Percentiles rank a stretch among this genome's conserved stretches.
Conservation (phyloP, 2,888 invertebrate genomes). For the Anticlea derivata region DNA sequence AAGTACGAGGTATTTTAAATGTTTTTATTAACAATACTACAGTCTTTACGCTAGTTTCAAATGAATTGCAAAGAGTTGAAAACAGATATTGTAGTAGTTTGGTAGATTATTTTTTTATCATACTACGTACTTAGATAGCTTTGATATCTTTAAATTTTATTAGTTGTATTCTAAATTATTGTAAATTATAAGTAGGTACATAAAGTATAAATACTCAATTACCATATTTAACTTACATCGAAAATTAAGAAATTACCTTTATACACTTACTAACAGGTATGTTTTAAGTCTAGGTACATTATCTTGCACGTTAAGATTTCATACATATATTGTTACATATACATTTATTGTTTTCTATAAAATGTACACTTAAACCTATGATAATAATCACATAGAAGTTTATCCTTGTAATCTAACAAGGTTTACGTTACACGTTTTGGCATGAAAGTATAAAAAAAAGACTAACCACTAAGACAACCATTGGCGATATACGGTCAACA, state of each 20-base stretch:
- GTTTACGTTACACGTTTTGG: slow-evolving; percentile 53
- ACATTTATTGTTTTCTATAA: slow-evolving; percentile 44
- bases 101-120: slow-evolving; percentile 57
- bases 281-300: slow-evolving; percentile 24
- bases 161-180: slow-evolving; percentile 12
- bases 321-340: slow-evolving; percentile 53
- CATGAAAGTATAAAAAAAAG: slow-evolving; percentile 17
- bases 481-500: slow-evolving; percentile 10
- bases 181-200: slow-evolving; percentile 34
- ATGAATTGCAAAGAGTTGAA: slow-evolving; percentile 61
- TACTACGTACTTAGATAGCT: slow-evolving; percentile 49
- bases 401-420: slow-evolving; percentile 43
- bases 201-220: slow-evolving; percentile 56
- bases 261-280: slow-evolving; percentile 21
- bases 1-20: slow-evolving; percentile 47
- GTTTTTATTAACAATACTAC: slow-evolving; percentile 77
- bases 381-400: slow-evolving; percentile 60
- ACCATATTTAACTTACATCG: slow-evolving; percentile 35
- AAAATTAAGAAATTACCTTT: slow-evolving; percentile 26
- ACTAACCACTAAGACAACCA: slow-evolving; percentile 18
- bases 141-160: slow-evolving; percentile 38
- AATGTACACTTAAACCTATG: slow-evolving; percentile 49
- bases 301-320: slow-evolving; percentile 45
- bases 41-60: slow-evolving; percentile 64
- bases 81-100: slow-evolving; percentile 58